Percentiles rank a stretch among this genome's conserved stretches.
Evolutionary conservation across 2,888 invertebrate genomes (phyloP).

Genomic region (Brassicogethes aeneus): DNA sequence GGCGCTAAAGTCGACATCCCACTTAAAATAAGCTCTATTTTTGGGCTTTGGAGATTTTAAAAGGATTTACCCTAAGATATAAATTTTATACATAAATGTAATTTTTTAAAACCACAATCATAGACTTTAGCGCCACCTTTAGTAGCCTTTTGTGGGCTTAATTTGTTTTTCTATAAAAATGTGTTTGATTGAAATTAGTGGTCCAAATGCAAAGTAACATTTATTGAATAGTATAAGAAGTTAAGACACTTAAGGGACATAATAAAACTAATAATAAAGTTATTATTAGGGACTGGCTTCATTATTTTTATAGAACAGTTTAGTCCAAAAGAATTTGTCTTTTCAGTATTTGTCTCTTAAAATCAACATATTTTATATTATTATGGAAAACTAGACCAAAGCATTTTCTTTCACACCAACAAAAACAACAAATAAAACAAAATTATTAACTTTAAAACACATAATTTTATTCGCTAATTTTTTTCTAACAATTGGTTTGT

Average conservation of each 20-base stretch:
- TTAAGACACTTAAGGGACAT: conserved; percentile 17
- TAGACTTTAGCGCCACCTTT: too few species aligned
- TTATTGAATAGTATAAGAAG: too few species aligned
- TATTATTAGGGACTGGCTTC: neutral
- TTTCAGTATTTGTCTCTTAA: conserved; percentile 6
- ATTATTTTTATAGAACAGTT: neutral
- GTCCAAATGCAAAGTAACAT: too few species aligned
- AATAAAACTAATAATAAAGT: neutral
- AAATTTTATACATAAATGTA: too few species aligned
- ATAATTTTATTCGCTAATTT: neutral
- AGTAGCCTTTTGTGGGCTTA: too few species aligned
- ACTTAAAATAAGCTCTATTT: too few species aligned
- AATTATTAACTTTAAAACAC: neutral
- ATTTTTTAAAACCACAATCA: too few species aligned
- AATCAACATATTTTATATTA: neutral
- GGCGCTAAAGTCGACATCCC: too few species aligned
- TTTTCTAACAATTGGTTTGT: neutral
- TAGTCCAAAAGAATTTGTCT: conserved; percentile 13
- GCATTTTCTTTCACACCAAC: neutral
- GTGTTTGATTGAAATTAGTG: too few species aligned
- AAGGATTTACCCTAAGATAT: too few species aligned
- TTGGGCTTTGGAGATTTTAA: too few species aligned
- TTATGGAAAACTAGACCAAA: conserved; percentile 10
- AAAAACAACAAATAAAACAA: neutral
- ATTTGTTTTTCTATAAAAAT: too few species aligned